Percentiles rank a stretch among this genome's conserved stretches.
Conservation (phyloP, 2,797 vertebrate genomes). For the Australoheros facetus region DNA sequence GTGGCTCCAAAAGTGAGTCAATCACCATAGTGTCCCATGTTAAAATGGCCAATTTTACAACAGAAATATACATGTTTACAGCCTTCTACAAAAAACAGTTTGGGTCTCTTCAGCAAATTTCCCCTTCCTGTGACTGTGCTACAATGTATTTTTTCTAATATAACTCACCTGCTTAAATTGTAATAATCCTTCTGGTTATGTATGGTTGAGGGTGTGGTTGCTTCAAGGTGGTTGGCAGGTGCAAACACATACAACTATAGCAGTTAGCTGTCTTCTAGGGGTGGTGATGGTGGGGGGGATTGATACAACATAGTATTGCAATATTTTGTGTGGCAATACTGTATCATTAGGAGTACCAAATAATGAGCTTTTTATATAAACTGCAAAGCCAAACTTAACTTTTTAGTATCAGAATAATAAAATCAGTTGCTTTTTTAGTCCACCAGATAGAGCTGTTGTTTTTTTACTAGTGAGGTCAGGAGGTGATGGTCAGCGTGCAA, state of each 20-base stretch:
- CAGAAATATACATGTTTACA: background rate
- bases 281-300: background rate
- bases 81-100: background rate
- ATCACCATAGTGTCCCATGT: background rate
- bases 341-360: background rate
- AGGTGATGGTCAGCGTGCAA: no score
- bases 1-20: no score
- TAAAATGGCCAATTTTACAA: background rate
- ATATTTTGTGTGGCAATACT: background rate
- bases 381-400: background rate
- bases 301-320: rapidly evolving
- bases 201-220: background rate
- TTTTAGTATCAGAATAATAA: background rate
- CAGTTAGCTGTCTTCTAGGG: background rate
- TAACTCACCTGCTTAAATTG: background rate
- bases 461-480: no score
- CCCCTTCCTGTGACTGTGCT: background rate
- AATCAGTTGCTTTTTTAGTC: no score
- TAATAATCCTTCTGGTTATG: background rate
- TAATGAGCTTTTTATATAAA: background rate
- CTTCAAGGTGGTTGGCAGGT: background rate
- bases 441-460: no score
- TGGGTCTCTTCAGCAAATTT: background rate
- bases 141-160: background rate
- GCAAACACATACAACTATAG: background rate